phyloP scores from a whole-genome alignment of 1,140 invertebrate species.

The Melitaea cinxia region DNA sequence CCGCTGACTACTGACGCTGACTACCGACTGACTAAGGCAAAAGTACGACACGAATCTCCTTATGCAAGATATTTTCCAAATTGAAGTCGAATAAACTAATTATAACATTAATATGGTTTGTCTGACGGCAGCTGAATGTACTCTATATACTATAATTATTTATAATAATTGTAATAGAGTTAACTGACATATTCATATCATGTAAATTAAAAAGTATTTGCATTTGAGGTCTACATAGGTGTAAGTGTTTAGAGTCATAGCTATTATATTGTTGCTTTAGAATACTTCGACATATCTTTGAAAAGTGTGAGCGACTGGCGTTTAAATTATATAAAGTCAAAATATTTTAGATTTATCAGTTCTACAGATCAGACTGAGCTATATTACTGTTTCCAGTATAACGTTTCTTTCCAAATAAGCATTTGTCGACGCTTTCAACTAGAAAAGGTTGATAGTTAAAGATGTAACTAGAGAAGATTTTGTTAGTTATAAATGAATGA shows the following conservation, averaged over 20 bases:
- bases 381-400: conserved; percentile 38
- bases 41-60: conserved; percentile 26
- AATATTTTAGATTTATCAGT: conserved; percentile 37
- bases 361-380: conserved; percentile 38
- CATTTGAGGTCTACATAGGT: conserved; percentile 81
- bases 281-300: conserved; percentile 80
- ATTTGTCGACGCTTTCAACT: conserved; percentile 66
- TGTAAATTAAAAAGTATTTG: conserved; percentile 80
- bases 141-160: conserved; percentile 59
- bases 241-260: conserved; percentile 79
- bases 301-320: conserved; percentile 66
- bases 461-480: conserved; percentile 16
- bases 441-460: conserved; percentile 42
- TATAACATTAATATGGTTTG: conserved; percentile 17
- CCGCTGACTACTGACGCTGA: conserved; percentile 3
- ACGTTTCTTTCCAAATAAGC: conserved; percentile 72
- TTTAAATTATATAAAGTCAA: conserved; percentile 33
- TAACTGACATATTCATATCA: conserved; percentile 81
- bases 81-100: conserved; percentile 4
- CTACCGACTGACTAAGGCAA: not conserved
- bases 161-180: conserved; percentile 73
- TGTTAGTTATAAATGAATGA: conserved; percentile 36
- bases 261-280: conserved; percentile 79
- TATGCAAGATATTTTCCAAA: conserved; percentile 28
- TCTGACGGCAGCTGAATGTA: conserved; percentile 47